Percentiles rank a stretch among this genome's conserved stretches.
These are phyloP conservation scores for Jordanella pulchra DNA, from an alignment of 2,797 vertebrate species.

Conservation along the genomic window DNA sequence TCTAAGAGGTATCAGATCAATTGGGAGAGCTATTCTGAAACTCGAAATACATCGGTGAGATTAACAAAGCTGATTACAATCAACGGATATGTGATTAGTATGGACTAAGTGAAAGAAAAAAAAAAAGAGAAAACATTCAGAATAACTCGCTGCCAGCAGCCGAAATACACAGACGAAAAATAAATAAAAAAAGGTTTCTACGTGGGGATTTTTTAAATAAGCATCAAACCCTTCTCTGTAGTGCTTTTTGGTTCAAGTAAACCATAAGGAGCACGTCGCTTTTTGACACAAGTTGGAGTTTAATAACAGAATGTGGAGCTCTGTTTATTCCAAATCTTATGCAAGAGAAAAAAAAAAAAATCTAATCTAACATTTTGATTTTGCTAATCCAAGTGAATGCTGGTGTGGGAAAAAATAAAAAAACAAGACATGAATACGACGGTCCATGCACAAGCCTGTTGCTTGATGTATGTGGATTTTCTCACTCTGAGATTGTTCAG, in stretches of 20 bases:
- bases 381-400: constrained; percentile 33
- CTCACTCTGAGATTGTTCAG: background rate
- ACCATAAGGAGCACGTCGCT: constrained; percentile 1
- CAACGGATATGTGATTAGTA: constrained; percentile 13
- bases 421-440: constrained; percentile 45
- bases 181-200: background rate
- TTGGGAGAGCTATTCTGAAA: constrained; percentile 54
- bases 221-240: constrained; percentile 2
- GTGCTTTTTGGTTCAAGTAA: background rate
- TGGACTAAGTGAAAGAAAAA: no score
- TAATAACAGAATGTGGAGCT: constrained; percentile 73
- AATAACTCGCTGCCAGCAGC: background rate
- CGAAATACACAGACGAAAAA: background rate
- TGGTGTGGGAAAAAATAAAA: constrained; percentile 22
- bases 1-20: constrained; percentile 68
- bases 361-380: background rate
- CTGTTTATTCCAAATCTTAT: constrained; percentile 64
- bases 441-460: constrained; percentile 65
- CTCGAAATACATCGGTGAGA: constrained; percentile 41
- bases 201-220: background rate
- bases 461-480: constrained; percentile 51
- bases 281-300: constrained; percentile 29
- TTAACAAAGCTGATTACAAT: constrained; percentile 33
- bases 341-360: background rate
- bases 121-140: background rate